Evolutionary conservation across 2,888 invertebrate genomes (phyloP).

Genomic region (Nasonovia ribisnigri): DNA sequence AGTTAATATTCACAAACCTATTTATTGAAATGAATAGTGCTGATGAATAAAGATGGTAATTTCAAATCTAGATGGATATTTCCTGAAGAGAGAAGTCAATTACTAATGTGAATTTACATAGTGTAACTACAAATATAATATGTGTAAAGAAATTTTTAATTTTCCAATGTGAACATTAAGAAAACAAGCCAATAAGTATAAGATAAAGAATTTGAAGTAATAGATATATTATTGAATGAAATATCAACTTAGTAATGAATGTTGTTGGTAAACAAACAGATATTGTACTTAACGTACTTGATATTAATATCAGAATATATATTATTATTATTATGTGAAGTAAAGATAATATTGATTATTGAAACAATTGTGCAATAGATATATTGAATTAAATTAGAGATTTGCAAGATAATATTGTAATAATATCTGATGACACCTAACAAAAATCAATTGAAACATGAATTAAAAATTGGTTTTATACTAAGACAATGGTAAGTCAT

Average conservation of each 20-base stretch:
- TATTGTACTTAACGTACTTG: neutral
- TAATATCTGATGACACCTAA: neutral
- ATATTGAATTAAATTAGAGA: neutral
- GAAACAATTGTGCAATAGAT: neutral
- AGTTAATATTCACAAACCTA: neutral
- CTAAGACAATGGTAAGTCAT: neutral
- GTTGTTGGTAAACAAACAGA: neutral
- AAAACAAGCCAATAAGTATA: neutral
- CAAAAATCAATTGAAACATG: neutral
- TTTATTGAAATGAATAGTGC: neutral
- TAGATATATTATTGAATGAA: neutral
- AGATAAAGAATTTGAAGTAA: neutral
- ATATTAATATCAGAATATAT: neutral
- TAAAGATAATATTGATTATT: neutral
- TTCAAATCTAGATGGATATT: neutral
- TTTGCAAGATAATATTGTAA: neutral
- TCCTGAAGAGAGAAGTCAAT: neutral
- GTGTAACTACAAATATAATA: neutral
- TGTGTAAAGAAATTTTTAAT: neutral
- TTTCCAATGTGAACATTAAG: neutral
- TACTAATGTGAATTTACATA: neutral
- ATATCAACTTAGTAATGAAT: neutral
- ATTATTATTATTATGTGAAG: neutral
- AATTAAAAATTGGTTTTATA: slow-evolving; percentile 10
- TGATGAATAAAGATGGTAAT: neutral